phyloP scores from a whole-genome alignment of 2,888 invertebrate genomes.

The Trachelus tabidus region DNA sequence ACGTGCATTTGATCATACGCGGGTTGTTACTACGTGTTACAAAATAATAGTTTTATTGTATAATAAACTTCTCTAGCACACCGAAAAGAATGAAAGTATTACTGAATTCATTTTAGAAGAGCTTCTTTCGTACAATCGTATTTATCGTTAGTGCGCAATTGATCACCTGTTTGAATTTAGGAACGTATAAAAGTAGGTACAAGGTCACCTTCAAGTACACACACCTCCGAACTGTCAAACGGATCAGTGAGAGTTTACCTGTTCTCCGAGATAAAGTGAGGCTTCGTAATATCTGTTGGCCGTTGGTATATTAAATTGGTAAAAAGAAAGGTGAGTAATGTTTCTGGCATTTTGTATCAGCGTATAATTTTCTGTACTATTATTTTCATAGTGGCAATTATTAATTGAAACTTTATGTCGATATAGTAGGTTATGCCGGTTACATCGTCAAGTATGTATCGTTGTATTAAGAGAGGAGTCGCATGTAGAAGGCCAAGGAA shows the following conservation, averaged over 20 bases:
- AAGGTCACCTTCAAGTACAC: constrained; percentile 59
- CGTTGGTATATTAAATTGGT: background rate
- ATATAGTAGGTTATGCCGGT: background rate
- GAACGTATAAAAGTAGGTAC: constrained; percentile 51
- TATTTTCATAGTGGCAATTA: background rate
- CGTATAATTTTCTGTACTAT: background rate
- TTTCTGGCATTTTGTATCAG: background rate
- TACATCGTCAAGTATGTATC: background rate
- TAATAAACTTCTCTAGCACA: background rate
- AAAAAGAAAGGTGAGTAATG: background rate
- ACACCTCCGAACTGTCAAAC: constrained; percentile 50
- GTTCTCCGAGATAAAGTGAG: background rate
- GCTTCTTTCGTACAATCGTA: background rate
- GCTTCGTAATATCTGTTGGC: background rate
- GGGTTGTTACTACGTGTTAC: background rate
- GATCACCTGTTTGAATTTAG: background rate
- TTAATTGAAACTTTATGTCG: background rate
- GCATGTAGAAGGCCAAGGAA: no score
- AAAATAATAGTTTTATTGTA: background rate
- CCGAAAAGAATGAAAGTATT: background rate
- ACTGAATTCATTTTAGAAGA: background rate
- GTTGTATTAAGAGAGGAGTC: background rate
- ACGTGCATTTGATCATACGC: background rate
- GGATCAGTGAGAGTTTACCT: constrained; percentile 3
- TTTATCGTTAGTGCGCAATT: background rate